These are phyloP conservation scores for Galbula dea DNA, from an alignment of 2,113 vertebrate species.

Conservation along the genomic window DNA sequence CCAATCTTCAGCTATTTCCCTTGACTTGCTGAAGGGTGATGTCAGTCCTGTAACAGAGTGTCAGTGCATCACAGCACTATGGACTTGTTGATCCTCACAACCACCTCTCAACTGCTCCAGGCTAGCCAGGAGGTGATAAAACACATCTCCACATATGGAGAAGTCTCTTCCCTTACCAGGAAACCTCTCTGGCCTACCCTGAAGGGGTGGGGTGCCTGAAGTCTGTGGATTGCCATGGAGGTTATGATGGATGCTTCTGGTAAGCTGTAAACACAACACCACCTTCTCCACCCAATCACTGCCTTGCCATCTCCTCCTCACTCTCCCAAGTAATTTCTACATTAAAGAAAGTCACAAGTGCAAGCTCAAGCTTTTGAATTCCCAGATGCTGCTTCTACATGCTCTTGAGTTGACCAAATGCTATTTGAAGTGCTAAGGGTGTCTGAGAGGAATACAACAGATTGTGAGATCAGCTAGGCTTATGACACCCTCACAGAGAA, in stretches of 20 bases:
- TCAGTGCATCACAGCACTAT: background rate
- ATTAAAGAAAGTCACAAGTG: background rate
- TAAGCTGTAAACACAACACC: background rate
- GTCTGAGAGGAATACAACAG: background rate
- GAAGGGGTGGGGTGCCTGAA: background rate
- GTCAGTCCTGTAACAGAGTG: background rate
- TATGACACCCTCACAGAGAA: background rate
- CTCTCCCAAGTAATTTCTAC: background rate
- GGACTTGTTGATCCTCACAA: background rate
- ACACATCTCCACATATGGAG: background rate
- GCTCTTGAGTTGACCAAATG: background rate
- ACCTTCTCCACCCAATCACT: background rate
- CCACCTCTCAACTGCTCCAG: background rate
- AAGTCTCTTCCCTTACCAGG: background rate
- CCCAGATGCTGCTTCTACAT: background rate
- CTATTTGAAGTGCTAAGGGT: background rate
- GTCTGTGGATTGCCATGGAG: background rate
- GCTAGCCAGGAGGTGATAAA: background rate
- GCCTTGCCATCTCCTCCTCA: background rate
- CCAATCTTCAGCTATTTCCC: background rate
- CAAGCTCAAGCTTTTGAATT: background rate
- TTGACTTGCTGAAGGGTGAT: background rate
- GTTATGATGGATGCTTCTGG: background rate
- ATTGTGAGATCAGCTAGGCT: background rate
- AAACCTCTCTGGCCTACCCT: background rate